Conservation (phyloP, 2,797 vertebrate genomes). For the Chromobotia macracanthus region DNA sequence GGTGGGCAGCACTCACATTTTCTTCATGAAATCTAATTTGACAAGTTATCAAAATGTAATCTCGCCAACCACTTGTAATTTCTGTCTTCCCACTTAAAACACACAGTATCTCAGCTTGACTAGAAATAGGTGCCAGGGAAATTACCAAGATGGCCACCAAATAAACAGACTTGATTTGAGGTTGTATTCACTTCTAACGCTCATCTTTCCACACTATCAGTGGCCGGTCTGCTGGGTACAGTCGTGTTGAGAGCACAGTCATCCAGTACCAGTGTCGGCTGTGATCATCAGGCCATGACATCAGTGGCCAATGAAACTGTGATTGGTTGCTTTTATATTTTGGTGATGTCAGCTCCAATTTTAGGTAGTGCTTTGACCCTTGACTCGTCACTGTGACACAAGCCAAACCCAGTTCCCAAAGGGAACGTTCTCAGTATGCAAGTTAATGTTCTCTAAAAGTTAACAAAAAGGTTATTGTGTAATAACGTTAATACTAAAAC, state of each 20-base stretch:
- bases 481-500: no score
- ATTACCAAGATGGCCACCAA: no score
- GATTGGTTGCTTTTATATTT: slow-evolving; percentile 85
- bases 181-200: slow-evolving; percentile 2
- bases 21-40: no score
- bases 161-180: no score
- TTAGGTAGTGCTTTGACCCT: slow-evolving; percentile 71
- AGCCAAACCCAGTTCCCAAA: no score
- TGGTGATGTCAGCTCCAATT: slow-evolving; percentile 81
- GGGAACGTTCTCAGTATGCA: no score
- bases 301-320: slow-evolving; percentile 81
- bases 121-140: no score
- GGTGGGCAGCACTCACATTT: not conserved
- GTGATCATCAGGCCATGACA: slow-evolving; percentile 72
- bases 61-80: slow-evolving; percentile 2
- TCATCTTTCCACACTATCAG: not conserved
- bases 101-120: not conserved
- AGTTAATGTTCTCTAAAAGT: no score
- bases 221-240: slow-evolving; percentile 50
- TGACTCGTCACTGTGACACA: slow-evolving; percentile 73
- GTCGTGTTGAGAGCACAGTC: slow-evolving; percentile 51
- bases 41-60: not conserved
- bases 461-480: no score
- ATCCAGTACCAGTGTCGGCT: slow-evolving; percentile 74
- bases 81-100: not conserved